These are phyloP conservation scores for Onychostoma macrolepis DNA, from an alignment of 2,113 vertebrate species.

Conservation along the genomic window DNA sequence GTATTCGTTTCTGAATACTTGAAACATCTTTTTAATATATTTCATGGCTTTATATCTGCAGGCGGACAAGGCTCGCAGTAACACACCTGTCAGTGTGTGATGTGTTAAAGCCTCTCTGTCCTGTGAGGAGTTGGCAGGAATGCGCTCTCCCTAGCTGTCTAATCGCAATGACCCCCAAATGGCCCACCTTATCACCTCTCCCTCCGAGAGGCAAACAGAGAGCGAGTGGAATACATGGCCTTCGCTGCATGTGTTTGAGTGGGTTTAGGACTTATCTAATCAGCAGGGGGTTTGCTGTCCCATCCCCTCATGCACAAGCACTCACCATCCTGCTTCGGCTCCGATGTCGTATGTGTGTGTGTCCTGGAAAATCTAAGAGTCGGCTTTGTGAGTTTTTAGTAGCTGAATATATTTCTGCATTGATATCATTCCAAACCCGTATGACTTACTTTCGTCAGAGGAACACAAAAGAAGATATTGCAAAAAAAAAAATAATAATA, in stretches of 20 bases:
- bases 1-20: not conserved
- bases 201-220: slow-evolving; percentile 68
- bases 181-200: slow-evolving; percentile 72
- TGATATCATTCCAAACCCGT: not conserved
- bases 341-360: not conserved
- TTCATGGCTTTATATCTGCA: not conserved
- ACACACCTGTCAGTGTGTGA: slow-evolving; percentile 50
- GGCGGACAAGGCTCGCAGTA: not conserved
- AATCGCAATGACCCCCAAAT: slow-evolving; percentile 74
- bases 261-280: slow-evolving; percentile 74
- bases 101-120: slow-evolving; percentile 45
- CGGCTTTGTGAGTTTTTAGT: not conserved
- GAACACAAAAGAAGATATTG: not conserved
- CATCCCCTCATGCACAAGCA: slow-evolving; percentile 48
- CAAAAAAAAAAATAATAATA: no score
- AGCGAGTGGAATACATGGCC: slow-evolving; percentile 68
- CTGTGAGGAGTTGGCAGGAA: slow-evolving; percentile 64
- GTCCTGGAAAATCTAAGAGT: not conserved
- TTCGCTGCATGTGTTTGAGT: slow-evolving; percentile 50
- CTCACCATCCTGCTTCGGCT: slow-evolving; percentile 35
- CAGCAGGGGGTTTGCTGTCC: slow-evolving; percentile 67
- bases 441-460: not conserved
- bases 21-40: slow-evolving; percentile 10
- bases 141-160: slow-evolving; percentile 62
- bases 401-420: not conserved